Conservation (phyloP, 2,888 invertebrate species). For the Thera britannica region DNA sequence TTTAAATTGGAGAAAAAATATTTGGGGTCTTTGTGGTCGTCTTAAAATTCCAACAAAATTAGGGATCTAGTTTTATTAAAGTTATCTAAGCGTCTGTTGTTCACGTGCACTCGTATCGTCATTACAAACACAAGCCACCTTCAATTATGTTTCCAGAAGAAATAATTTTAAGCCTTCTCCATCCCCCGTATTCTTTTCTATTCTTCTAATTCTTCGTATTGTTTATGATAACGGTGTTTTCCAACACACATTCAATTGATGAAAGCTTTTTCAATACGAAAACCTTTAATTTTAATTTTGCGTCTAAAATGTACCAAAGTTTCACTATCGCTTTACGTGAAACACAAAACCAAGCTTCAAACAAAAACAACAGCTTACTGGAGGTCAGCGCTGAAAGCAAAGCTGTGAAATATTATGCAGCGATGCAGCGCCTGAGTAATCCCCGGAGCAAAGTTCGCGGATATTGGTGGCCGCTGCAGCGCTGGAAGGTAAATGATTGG, state of each 20-base stretch:
- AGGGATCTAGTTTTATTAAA: no score
- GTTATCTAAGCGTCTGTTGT: no score
- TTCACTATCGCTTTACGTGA: background rate
- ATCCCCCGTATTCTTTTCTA: no score
- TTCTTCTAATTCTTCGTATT: no score
- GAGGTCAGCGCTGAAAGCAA: conserved; percentile 25
- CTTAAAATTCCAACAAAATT: background rate
- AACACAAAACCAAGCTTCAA: background rate
- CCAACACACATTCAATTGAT: background rate
- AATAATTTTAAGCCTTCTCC: no score
- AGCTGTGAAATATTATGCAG: conserved; percentile 32
- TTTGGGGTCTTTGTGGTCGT: background rate
- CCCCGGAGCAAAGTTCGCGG: conserved; percentile 30
- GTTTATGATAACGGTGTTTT: background rate
- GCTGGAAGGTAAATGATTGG: conserved; percentile 33
- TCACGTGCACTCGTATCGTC: no score
- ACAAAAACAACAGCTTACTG: conserved; percentile 22
- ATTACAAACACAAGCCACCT: no score
- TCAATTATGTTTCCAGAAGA: no score
- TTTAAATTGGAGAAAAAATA: conserved; percentile 31
- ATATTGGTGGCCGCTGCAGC: conserved; percentile 30
- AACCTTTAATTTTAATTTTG: background rate
- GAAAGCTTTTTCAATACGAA: background rate
- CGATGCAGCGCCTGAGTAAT: conserved; percentile 31
- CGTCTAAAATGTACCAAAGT: background rate